These are phyloP conservation scores for Lepilemur septentrionalis DNA, from an alignment of 2,797 vertebrate species.

Conservation along the genomic window DNA sequence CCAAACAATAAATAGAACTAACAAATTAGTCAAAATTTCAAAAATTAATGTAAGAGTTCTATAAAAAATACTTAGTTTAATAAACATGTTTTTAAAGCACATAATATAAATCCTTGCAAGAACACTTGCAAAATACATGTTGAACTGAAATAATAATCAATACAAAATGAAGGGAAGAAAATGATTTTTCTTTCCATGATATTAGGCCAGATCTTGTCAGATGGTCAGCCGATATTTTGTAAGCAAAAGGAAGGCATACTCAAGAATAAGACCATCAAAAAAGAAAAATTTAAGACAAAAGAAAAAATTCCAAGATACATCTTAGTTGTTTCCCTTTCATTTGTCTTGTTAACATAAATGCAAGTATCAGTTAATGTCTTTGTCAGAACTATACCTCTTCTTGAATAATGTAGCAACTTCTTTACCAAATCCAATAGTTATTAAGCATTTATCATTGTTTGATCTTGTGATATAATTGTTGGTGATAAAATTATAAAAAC, in stretches of 20 bases:
- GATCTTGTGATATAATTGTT: not conserved
- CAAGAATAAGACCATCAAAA: not conserved
- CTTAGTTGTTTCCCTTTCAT: not conserved
- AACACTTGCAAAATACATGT: not conserved
- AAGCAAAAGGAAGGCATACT: not conserved
- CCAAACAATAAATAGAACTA: constrained; percentile 18
- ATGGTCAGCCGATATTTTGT: not conserved
- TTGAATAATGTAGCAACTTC: not conserved
- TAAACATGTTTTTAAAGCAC: not conserved
- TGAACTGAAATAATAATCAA: constrained; percentile 42
- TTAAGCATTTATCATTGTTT: not conserved
- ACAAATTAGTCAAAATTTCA: constrained; percentile 6
- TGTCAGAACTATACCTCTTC: not conserved
- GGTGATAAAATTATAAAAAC: not conserved
- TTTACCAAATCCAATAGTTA: not conserved
- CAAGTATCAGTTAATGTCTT: not conserved
- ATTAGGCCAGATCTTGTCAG: not conserved
- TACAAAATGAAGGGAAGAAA: not conserved
- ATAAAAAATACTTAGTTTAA: not conserved
- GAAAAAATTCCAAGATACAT: not conserved
- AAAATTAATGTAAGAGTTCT: constrained; percentile 10
- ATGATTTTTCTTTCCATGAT: not conserved
- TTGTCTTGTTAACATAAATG: not conserved
- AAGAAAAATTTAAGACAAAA: not conserved
- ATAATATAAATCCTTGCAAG: not conserved